A percentile compares a stretch with the other conserved stretches of the same genome.
Evolutionary conservation across 1,140 invertebrate genomes (phyloP).

Genomic region (Cylas formicarius): DNA sequence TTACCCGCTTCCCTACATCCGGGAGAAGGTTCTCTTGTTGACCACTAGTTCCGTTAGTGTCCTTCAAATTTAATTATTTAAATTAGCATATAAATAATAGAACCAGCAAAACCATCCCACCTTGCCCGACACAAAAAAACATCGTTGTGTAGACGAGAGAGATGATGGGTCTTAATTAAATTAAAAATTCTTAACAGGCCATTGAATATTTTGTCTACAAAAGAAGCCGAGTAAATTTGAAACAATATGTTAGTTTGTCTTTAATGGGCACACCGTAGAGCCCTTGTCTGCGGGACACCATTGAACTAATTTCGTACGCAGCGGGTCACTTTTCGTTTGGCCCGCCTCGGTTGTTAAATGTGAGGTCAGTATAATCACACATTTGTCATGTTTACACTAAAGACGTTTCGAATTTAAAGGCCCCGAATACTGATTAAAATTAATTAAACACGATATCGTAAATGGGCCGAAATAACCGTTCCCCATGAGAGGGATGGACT

Average conservation of each 20-base stretch:
- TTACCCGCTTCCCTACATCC: too few species aligned
- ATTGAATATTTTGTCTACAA: conserved; percentile 27
- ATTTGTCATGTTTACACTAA: conserved; percentile 32
- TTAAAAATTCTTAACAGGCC: conserved; percentile 27
- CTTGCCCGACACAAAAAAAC: too few species aligned
- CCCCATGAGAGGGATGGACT: too few species aligned
- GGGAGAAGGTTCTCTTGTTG: too few species aligned
- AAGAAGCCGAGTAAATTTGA: conserved; percentile 31
- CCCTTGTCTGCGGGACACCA: conserved; percentile 32
- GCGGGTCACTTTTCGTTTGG: conserved; percentile 27
- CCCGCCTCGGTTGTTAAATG: conserved; percentile 30
- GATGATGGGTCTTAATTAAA: conserved; percentile 24
- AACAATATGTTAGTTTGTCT: conserved; percentile 38
- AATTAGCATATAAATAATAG: too few species aligned
- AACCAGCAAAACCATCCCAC: too few species aligned
- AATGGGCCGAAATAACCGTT: too few species aligned
- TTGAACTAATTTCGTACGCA: conserved; percentile 38
- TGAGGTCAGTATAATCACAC: conserved; percentile 27
- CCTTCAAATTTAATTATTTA: too few species aligned
- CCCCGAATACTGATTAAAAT: conserved; percentile 18
- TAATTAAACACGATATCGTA: conserved; percentile 23
- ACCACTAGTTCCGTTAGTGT: too few species aligned
- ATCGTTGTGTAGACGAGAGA: not conserved
- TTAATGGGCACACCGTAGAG: conserved; percentile 33
- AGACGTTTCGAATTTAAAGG: conserved; percentile 21